Evolutionary conservation across 2,113 vertebrate species (phyloP).

Genomic region (Notarius lentiginosus): DNA sequence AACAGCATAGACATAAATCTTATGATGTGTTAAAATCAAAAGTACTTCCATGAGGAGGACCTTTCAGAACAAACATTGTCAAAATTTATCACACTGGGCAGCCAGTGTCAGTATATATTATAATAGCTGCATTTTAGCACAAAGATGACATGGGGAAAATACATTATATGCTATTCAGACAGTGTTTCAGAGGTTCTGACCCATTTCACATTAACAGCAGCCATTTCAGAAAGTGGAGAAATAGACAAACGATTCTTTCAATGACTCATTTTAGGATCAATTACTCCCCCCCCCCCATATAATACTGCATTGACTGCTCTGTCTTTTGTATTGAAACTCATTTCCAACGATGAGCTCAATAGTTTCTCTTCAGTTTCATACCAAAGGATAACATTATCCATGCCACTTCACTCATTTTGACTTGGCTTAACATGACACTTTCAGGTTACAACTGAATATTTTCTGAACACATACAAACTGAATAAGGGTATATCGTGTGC

Average conservation of each 20-base stretch:
- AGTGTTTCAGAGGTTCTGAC: background rate
- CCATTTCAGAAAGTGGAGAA: background rate
- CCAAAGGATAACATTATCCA: background rate
- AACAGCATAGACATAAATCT: background rate
- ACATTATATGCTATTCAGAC: background rate
- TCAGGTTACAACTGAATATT: background rate
- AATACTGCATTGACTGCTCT: background rate
- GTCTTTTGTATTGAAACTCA: background rate
- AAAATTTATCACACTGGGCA: background rate
- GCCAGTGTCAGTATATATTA: background rate
- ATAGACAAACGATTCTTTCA: background rate
- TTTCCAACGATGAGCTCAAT: too few species aligned
- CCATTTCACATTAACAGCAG: background rate
- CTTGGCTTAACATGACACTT: background rate
- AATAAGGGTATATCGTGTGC: background rate
- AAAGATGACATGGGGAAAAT: background rate
- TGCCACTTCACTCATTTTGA: too few species aligned
- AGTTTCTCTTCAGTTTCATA: background rate
- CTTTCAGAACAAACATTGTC: background rate
- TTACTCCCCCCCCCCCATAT: background rate
- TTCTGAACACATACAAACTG: background rate
- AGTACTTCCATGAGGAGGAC: background rate
- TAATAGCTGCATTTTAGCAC: background rate
- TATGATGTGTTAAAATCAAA: conserved; percentile 9
- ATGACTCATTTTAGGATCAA: background rate